Percentiles rank a stretch among this genome's conserved stretches.
phyloP scores from a whole-genome alignment of 2,797 vertebrate species.

The Parotocinclus haroldoi region DNA sequence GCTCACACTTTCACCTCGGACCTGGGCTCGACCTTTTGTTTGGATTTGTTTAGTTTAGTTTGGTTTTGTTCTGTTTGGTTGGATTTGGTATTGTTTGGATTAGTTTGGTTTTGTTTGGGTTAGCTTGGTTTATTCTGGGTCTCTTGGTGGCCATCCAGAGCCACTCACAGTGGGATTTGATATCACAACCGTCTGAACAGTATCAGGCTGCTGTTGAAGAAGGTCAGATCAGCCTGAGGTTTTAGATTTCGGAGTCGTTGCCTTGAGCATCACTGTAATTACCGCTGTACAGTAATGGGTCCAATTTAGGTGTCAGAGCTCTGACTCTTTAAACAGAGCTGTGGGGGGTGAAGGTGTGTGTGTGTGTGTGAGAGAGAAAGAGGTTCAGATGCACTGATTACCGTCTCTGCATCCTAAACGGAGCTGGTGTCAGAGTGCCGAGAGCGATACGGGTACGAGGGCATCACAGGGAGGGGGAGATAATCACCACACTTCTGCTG shows the following conservation, averaged over 20 bases:
- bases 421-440: slow-evolving; percentile 19
- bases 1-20: background rate
- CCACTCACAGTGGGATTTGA: too few relatives aligned
- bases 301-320: slow-evolving; percentile 48
- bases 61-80: too few relatives aligned
- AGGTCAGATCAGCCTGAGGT: slow-evolving; percentile 8
- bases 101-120: too few relatives aligned
- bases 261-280: slow-evolving; percentile 28
- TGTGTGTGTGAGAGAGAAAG: too few relatives aligned
- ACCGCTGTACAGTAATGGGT: slow-evolving; percentile 25
- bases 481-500: slow-evolving; percentile 40
- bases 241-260: slow-evolving; percentile 28
- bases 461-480: slow-evolving; percentile 35
- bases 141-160: too few relatives aligned
- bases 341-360: slow-evolving; percentile 2
- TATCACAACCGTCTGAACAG: background rate
- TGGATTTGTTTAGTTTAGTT: background rate
- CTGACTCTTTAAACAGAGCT: slow-evolving; percentile 28
- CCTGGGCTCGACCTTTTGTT: too few relatives aligned
- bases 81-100: background rate
- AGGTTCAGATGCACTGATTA: slow-evolving; percentile 37
- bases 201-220: background rate
- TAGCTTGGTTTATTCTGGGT: too few relatives aligned
- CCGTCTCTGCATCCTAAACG: slow-evolving; percentile 38
- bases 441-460: slow-evolving; percentile 23